A percentile compares a stretch with the other conserved stretches of the same genome.
Evolutionary conservation across 2,113 vertebrate genomes (phyloP).

Genomic region (Petromus typicus): DNA sequence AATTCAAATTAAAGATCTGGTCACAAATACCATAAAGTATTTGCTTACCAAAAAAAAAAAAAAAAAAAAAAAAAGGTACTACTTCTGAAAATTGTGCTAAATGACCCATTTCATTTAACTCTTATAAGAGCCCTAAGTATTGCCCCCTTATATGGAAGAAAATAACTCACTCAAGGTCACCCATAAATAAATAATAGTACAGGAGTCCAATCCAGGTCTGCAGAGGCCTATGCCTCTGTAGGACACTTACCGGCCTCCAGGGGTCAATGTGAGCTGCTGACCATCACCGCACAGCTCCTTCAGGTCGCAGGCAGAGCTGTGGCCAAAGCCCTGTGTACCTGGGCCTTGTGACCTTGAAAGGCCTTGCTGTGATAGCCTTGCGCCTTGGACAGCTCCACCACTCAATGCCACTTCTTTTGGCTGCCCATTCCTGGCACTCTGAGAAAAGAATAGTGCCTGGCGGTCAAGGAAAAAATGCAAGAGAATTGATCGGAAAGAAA

Average conservation of each 20-base stretch:
- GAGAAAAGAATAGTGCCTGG: slow-evolving; percentile 35
- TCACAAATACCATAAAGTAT: not conserved
- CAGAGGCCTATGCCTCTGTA: not conserved
- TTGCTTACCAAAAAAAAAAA: not conserved
- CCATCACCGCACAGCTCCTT: not conserved
- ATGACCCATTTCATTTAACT: not conserved
- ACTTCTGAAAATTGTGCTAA: slow-evolving; percentile 44
- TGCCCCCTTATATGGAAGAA: not conserved
- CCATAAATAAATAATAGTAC: not conserved
- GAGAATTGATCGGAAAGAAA: slow-evolving; percentile 60
- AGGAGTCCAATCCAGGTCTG: not conserved
- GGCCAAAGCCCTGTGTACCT: not conserved
- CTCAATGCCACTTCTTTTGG: not conserved
- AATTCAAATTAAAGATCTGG: not conserved
- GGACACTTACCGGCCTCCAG: not conserved
- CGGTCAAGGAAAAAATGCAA: slow-evolving; percentile 38
- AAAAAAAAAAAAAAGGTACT: not conserved
- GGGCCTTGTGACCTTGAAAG: not conserved
- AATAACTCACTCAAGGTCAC: not conserved
- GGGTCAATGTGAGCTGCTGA: not conserved
- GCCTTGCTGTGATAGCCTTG: not conserved
- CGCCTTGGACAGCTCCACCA: not conserved
- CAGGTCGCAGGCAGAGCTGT: not conserved
- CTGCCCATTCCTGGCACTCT: slow-evolving; percentile 6
- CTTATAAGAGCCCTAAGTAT: not conserved